phyloP scores from a whole-genome alignment of 1,140 invertebrate species.

The Choristoneura fumiferana region DNA sequence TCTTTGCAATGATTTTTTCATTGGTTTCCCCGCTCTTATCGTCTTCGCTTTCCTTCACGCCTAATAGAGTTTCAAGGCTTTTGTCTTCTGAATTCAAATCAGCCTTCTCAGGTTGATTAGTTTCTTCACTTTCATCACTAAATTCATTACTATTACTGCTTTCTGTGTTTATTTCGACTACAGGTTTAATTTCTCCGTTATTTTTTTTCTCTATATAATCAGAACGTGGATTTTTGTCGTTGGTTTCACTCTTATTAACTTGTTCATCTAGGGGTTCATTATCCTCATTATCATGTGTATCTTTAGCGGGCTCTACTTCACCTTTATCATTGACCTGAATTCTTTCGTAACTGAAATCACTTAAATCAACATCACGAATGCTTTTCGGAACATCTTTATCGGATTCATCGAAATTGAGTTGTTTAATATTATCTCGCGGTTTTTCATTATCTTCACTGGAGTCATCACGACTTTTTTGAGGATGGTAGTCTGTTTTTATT shows the following conservation, averaged over 20 bases:
- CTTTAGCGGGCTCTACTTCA: slow-evolving; percentile 33
- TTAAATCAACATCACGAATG: slow-evolving; percentile 42
- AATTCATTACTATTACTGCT: slow-evolving; percentile 39
- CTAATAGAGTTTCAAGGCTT: slow-evolving; percentile 32
- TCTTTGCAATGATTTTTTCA: slow-evolving; percentile 29
- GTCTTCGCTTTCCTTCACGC: slow-evolving; percentile 20
- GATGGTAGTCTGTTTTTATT: background rate
- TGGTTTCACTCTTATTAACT: slow-evolving; percentile 20
- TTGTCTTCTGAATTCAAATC: slow-evolving; percentile 28
- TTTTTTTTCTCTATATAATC: slow-evolving; percentile 32
- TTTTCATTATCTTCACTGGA: slow-evolving; percentile 9
- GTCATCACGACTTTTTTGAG: background rate
- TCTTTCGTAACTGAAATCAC: slow-evolving; percentile 49
- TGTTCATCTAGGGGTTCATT: slow-evolving; percentile 5
- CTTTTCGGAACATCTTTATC: slow-evolving; percentile 12
- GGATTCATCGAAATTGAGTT: background rate
- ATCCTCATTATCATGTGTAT: slow-evolving; percentile 28
- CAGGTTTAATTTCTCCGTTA: slow-evolving; percentile 61
- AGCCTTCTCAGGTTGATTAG: slow-evolving; percentile 29
- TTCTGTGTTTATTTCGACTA: slow-evolving; percentile 58
- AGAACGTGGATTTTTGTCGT: slow-evolving; percentile 28
- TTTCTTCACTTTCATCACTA: slow-evolving; percentile 48
- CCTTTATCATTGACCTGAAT: slow-evolving; percentile 39
- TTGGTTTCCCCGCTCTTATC: slow-evolving; percentile 19
- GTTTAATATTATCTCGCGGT: background rate